Evolutionary conservation across 2,888 invertebrate species (phyloP).

Genomic region (Agrypnus murinus): DNA sequence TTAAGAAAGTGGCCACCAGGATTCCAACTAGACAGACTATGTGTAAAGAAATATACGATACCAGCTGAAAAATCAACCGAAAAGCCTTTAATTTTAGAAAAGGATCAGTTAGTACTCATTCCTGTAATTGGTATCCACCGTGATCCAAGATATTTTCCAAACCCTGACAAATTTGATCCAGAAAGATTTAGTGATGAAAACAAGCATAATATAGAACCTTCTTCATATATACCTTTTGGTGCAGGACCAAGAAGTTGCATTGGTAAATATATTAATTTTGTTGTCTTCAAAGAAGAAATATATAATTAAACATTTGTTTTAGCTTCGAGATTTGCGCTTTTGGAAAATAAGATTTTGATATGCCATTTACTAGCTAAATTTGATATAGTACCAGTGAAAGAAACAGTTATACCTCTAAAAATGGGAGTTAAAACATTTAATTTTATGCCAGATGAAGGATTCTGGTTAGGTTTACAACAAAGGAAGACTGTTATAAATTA

Average conservation of each 20-base stretch:
- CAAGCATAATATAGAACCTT: slow-evolving; percentile 72
- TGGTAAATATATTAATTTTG: slow-evolving; percentile 53
- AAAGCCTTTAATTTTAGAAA: slow-evolving; percentile 64
- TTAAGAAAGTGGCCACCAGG: slow-evolving; percentile 76
- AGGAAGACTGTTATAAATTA: neutral
- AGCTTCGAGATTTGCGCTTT: slow-evolving; percentile 24
- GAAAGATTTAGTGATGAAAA: slow-evolving; percentile 75
- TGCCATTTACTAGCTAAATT: slow-evolving; percentile 20
- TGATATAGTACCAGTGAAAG: neutral
- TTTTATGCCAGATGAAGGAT: slow-evolving; percentile 16
- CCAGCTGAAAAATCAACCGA: slow-evolving; percentile 71
- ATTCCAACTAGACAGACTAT: slow-evolving; percentile 73
- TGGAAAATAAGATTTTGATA: slow-evolving; percentile 17
- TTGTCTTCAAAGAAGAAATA: too few species aligned
- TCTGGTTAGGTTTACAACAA: slow-evolving; percentile 23
- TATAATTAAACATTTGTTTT: too few species aligned
- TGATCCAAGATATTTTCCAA: slow-evolving; percentile 74
- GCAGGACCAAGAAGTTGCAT: slow-evolving; percentile 69
- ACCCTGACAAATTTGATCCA: slow-evolving; percentile 74
- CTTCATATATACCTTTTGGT: slow-evolving; percentile 75
- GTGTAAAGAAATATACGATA: slow-evolving; percentile 74
- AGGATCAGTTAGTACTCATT: slow-evolving; percentile 71
- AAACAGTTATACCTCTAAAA: neutral
- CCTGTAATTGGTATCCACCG: slow-evolving; percentile 74
- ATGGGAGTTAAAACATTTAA: neutral